Evolutionary conservation across 2,113 vertebrate species (phyloP), one percentile per base, ranked within the genome.

Genomic region (Datnioides undecimradiatus): DNA sequence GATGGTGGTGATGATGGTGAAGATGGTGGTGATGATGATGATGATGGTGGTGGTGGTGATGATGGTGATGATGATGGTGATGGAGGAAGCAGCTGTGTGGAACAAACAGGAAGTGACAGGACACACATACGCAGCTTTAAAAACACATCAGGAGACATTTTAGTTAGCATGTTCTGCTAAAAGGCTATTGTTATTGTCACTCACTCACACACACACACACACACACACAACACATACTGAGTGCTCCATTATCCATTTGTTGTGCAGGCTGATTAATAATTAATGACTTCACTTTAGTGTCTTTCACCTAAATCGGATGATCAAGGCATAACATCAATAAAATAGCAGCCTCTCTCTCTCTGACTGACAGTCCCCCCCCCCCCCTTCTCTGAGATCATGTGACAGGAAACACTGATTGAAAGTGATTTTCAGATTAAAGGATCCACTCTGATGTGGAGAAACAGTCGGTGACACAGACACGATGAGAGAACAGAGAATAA

Each of bases 111-210:
- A 78, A 78, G 69, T 80, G 83, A 76, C 83, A 76, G 60, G 43
- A 38, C 25, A 34, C 66, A 65, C 64, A 70, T 11, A 57, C 5
- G 59, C 25, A 49, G 68, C 64, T 87, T 75, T 45, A 67, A 78
- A 55, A 81, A 79, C 74, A 33, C 78, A 75, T 46, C 63, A 58
- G n/a, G 7, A 76, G 36, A 79, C 29, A 3, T 58, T 82, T 72
- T 41, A 69, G 69, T 68, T 79, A 82, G 71, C 79, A 76, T 85
- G 86, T 88, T 73, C 46, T 67, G 79, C 79, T 85, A 85, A 88
- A 82, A 79, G 66, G 66, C 70, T 88, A 73, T 76, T 85, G 74
- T 75, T 65, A 29, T 78, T 19, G 8, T 12, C 21, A 13, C 52
- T 16, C 51, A 29, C 46, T 23, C 34, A 52, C 59, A 41, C 48